Conservation (phyloP, 2,797 vertebrate species). For the Otolemur crassicaudatus region DNA sequence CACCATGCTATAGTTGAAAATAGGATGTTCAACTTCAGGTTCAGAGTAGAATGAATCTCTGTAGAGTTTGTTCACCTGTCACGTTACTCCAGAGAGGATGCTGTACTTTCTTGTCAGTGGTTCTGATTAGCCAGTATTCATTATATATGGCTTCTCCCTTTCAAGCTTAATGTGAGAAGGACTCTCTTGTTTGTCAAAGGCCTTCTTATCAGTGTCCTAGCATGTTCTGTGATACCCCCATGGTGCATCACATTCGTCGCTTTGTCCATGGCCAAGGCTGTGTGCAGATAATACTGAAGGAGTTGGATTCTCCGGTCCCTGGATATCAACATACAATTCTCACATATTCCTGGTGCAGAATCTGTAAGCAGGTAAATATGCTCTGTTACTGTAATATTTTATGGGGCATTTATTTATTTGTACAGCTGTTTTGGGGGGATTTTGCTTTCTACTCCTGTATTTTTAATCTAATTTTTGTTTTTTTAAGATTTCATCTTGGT, state of each 20-base stretch:
- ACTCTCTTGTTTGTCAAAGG: conserved; percentile 84
- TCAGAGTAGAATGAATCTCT: background rate
- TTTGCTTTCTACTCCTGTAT: background rate
- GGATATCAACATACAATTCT: conserved; percentile 99
- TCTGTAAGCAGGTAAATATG: conserved; percentile 95
- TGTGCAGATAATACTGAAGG: conserved; percentile 98
- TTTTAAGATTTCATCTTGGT: conserved; percentile 25
- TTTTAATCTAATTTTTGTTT: conserved; percentile 44
- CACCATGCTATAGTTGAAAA: background rate
- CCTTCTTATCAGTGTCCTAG: conserved; percentile 98
- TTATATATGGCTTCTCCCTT: background rate
- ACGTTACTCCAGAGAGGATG: background rate
- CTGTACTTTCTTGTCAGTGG: background rate
- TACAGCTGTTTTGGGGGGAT: background rate
- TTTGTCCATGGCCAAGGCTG: conserved; percentile 98
- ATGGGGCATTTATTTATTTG: background rate
- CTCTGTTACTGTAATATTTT: background rate
- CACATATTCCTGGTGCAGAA: conserved; percentile 98
- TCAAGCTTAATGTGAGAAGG: conserved; percentile 65
- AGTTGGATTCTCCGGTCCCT: conserved; percentile 97
- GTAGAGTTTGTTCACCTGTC: background rate
- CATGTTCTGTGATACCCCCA: conserved; percentile 98
- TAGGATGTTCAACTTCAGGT: background rate
- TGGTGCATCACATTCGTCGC: conserved; percentile 98
- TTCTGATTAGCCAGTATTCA: conserved; percentile 28